Evolutionary conservation across 2,113 vertebrate genomes (phyloP).

Genomic region (Muntiacus reevesi): DNA sequence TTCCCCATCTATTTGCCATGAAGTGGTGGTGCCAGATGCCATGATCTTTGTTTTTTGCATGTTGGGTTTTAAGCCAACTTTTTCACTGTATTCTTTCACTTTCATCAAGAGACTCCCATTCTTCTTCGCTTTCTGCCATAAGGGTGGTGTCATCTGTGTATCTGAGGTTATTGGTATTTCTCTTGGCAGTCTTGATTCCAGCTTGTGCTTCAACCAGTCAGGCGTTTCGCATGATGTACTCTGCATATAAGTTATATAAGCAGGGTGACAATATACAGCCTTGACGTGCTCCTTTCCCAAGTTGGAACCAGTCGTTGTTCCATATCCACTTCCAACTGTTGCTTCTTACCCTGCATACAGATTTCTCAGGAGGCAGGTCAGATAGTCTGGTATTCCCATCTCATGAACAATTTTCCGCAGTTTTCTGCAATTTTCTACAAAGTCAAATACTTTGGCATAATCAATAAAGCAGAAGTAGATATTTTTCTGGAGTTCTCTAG

Average conservation of each 20-base stretch:
- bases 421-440: neutral
- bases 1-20: neutral
- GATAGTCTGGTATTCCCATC: neutral
- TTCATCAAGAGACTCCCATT: accelerated
- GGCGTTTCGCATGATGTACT: neutral
- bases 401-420: neutral
- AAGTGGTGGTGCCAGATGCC: neutral
- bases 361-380: neutral
- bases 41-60: neutral
- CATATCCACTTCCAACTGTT: neutral
- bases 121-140: neutral
- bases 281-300: neutral
- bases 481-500: neutral
- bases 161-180: neutral
- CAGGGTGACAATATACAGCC: neutral
- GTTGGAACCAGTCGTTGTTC: neutral
- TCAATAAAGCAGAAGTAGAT: neutral
- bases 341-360: neutral
- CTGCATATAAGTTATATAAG: neutral
- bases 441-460: neutral
- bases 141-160: neutral
- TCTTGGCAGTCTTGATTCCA: neutral
- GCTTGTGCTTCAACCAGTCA: neutral
- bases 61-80: neutral
- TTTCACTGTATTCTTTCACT: neutral